Base-by-base conservation (phyloP, 53 echinoderm and acorn worm species). In the Hippasteria phrygiana region DNA sequence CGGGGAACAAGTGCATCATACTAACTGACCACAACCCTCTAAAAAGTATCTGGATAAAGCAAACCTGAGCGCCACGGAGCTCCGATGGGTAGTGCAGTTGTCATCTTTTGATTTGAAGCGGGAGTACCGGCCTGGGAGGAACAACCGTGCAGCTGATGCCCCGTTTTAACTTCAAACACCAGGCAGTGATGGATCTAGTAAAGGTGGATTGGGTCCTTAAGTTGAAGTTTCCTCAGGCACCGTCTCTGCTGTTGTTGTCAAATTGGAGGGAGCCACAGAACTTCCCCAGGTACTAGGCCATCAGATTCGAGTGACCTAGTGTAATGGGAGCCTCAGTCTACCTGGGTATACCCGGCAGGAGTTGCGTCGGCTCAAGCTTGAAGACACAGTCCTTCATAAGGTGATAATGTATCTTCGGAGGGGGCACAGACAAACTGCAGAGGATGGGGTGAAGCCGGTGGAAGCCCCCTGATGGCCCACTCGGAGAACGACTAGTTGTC, bases 21-120 rank as follows among this genome's bases (percentile, higher is more conserved):
- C 39, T 31, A 12, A 81, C 81, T 1, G 90, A 90, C 89, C 89
- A 89, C 69, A 28, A 89, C 11, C 80, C 89, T 9, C 81, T 80
- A 0, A 33, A n/a, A n/a, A 36, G 55, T 80, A 65, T 22, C 73
- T 89, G 8, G 90, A 89, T 12, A 89, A 43, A 27, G 90, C 72
- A 18, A 80, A 80, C 40, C 66, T 89, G 13, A 78, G 89, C 5
- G 27, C 31, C 1, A 65, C 79, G 2, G 89, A 89, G 48, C 22
- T 79, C 33, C 31, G 73, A 71, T 80, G 80, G 90, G 80, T 80
- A 12, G 71, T 70, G 42, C 56, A 36, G 55, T 16, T 90, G 43
- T 70, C 54, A 0, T 67, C 70, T 14, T 71, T 80, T 18, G 81
- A 89, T 33, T 80, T 18, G 1, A 13, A 80, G 70, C 33, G 70